Conservation (phyloP, 2,113 vertebrate species). For the Cavia porcellus region DNA sequence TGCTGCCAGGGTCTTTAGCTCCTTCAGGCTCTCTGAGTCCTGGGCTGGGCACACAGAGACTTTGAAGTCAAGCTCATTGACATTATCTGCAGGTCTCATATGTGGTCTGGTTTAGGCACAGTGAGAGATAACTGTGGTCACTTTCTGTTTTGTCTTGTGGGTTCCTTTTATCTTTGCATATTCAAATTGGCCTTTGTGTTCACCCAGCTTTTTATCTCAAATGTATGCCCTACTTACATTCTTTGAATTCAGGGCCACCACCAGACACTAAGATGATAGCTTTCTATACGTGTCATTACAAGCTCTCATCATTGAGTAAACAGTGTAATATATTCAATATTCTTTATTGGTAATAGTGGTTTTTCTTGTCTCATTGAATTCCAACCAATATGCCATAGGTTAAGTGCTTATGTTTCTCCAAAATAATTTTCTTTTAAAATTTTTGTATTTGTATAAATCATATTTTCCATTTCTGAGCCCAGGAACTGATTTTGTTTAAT, state of each 20-base stretch:
- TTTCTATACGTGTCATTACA: not conserved
- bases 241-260: not conserved
- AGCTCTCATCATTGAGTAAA: not conserved
- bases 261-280: not conserved
- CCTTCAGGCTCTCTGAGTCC: not conserved
- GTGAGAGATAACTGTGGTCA: not conserved
- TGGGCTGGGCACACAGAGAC: not conserved
- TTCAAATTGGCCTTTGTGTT: conserved; percentile 16
- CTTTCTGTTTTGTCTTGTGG: not conserved
- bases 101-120: not conserved
- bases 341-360: not conserved
- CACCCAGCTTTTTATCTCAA: not conserved
- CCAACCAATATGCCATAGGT: not conserved
- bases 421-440: not conserved
- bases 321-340: not conserved
- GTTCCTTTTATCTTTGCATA: not conserved
- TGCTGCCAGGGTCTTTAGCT: not conserved
- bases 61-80: not conserved
- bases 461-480: not conserved
- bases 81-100: not conserved
- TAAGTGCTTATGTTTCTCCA: not conserved
- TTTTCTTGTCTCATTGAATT: not conserved
- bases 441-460: not conserved
- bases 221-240: not conserved
- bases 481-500: not conserved